Evolutionary conservation across 2,888 invertebrate species (phyloP).

Genomic region (Bombylius major): DNA sequence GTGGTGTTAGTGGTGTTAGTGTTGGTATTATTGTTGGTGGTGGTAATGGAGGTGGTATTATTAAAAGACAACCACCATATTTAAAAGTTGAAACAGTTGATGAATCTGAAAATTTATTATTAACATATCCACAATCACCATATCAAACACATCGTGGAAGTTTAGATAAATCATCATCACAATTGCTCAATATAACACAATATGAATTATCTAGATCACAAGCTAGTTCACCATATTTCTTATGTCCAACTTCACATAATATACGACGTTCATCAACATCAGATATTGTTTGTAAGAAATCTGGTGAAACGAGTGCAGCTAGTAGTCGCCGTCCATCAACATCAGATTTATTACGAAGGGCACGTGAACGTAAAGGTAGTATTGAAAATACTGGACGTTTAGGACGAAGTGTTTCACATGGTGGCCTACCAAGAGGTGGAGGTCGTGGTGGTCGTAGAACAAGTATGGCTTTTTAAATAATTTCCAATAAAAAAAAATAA

Average conservation of each 20-base stretch:
- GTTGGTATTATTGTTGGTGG: slow-evolving; percentile 10
- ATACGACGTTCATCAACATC: slow-evolving; percentile 36
- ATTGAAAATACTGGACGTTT: slow-evolving; percentile 29
- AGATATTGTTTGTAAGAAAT: slow-evolving; percentile 26
- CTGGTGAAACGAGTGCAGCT: slow-evolving; percentile 2
- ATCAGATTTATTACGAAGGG: slow-evolving; percentile 31
- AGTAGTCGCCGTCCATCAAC: slow-evolving; percentile 32
- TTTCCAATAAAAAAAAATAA: slow-evolving; percentile 10
- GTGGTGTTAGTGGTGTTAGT: slow-evolving; percentile 9
- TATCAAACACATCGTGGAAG: slow-evolving; percentile 28
- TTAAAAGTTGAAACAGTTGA: slow-evolving; percentile 32
- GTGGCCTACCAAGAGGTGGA: slow-evolving; percentile 29
- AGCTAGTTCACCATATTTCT: slow-evolving; percentile 29
- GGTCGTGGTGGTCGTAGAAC: slow-evolving; percentile 29
- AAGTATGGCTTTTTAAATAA: slow-evolving; percentile 33
- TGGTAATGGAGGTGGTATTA: slow-evolving; percentile 10
- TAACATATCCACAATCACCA: slow-evolving; percentile 30
- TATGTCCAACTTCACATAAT: slow-evolving; percentile 29
- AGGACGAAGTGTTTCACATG: slow-evolving; percentile 32
- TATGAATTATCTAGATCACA: slow-evolving; percentile 23
- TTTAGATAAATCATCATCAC: slow-evolving; percentile 24
- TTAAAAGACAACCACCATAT: slow-evolving; percentile 28
- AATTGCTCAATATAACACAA: slow-evolving; percentile 24
- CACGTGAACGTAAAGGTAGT: slow-evolving; percentile 33
- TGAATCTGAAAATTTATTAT: slow-evolving; percentile 26